Evolutionary conservation across 2,797 vertebrate genomes (phyloP).

Genomic region (Rhynchotus rufescens): DNA sequence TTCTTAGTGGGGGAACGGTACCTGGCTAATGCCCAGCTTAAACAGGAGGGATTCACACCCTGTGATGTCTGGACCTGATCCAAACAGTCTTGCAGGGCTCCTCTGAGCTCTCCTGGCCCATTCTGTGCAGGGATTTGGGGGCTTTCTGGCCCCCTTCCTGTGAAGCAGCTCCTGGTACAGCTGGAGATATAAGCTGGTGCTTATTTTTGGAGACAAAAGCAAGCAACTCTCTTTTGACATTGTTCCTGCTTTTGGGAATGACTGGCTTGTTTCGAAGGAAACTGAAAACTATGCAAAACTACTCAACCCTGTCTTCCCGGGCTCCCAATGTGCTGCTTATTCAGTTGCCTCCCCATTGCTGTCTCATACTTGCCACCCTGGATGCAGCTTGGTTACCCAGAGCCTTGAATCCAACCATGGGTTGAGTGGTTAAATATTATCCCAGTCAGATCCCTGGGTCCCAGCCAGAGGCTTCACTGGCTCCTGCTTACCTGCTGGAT

Average conservation of each 20-base stretch:
- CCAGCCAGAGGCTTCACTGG: background rate
- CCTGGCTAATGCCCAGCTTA: background rate
- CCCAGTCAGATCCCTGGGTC: accelerated
- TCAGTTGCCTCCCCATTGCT: accelerated
- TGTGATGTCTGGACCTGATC: background rate
- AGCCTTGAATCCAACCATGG: background rate
- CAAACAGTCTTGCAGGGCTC: background rate
- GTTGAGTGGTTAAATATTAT: background rate
- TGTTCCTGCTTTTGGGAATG: accelerated
- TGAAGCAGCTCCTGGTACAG: background rate
- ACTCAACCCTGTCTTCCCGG: background rate
- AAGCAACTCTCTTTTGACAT: too few species aligned
- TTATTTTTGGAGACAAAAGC: too few species aligned
- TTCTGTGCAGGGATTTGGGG: background rate
- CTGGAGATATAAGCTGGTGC: too few species aligned
- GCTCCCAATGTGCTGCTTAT: accelerated
- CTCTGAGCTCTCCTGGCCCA: background rate
- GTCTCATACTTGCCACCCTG: background rate
- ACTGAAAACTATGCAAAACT: background rate
- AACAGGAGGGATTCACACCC: background rate
- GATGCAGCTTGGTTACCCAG: background rate
- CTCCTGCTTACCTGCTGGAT: background rate
- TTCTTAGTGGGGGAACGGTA: background rate
- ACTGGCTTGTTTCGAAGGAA: background rate
- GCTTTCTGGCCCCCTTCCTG: background rate